Base-by-base conservation (phyloP, 1,140 invertebrate genomes). In the Drosophila bocqueti region DNA sequence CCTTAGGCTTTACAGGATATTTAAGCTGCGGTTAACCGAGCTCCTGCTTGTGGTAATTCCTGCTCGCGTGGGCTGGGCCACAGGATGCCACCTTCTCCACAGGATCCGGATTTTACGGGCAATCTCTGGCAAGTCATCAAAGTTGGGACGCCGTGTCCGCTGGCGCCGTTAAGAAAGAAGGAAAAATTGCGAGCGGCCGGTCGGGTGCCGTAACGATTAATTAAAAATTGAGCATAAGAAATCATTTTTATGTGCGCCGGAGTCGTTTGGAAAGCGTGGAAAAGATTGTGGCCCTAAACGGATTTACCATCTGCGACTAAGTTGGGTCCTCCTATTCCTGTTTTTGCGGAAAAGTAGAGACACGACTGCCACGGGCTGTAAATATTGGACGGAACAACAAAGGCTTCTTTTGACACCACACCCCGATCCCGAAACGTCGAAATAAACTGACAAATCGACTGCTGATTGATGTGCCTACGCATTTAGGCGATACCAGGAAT, bases 221-320 rank as follows among this genome's bases (percentile, higher is more conserved):
- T 86, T 86, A 86, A 87, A 83, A 87, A 79, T 64, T 68, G 64
- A 63, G 62, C 75, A 68, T 82, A 68, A 87, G 69, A 83, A 79
- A 86, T 85, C 64, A 86, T 86, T 79, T 66, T 74, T 75, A 81
- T 81, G 81, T 72, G 71, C 40, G 38, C 63, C 13, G 18, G 45
- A 43, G 29, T 65, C 40, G 68, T 45, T 57, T 21, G 40, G 21
- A 57, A 54, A 71, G 45, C 36, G 36, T 45, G 59, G 31, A 68
- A 60, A 79, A 52, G 66, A 75, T 65, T 73, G 59, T 47, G 54
- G 42, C 38, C 46, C 43, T 36, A 42, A 73, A 64, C 60, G 50
- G 60, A 65, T 63, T 75, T 49, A 21, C 43, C 69, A 73, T 43
- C 67, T 73, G 69, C 54, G 54, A 50, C 54, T 60, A 31, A 42